Evolutionary conservation across 2,113 vertebrate species (phyloP).

Genomic region (Chaetorhynchus papuensis): DNA sequence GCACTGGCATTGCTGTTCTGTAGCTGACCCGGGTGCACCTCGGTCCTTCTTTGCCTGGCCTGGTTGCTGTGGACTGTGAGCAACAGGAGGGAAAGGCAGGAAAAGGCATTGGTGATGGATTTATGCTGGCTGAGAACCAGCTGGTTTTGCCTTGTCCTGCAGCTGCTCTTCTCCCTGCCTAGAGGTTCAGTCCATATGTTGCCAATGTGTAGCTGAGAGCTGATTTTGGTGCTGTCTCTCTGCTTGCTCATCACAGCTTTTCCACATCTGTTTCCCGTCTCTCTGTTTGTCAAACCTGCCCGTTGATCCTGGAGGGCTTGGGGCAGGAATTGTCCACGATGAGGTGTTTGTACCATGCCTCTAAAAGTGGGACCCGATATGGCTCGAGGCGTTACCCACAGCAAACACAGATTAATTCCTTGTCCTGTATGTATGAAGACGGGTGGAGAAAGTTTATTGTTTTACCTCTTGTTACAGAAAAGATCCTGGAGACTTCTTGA

Average conservation of each 20-base stretch:
- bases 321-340: neutral
- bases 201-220: neutral
- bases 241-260: neutral
- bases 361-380: neutral
- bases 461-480: neutral
- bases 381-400: neutral
- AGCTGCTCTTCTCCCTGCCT: neutral
- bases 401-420: neutral
- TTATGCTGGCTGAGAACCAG: neutral
- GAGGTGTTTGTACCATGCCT: neutral
- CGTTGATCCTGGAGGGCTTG: neutral
- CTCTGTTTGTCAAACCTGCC: neutral
- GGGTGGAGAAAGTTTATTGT: neutral
- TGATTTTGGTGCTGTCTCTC: neutral
- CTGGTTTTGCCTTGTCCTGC: neutral
- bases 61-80: neutral
- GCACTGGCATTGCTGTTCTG: rapidly evolving
- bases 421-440: neutral
- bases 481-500: neutral
- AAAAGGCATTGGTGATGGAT: neutral
- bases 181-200: neutral
- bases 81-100: neutral
- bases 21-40: neutral
- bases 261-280: neutral
- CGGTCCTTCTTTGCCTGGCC: rapidly evolving